A percentile compares a stretch with the other conserved stretches of the same genome.
phyloP scores from a whole-genome alignment of 2,113 vertebrate species.

The Lethenteron reissneri region DNA sequence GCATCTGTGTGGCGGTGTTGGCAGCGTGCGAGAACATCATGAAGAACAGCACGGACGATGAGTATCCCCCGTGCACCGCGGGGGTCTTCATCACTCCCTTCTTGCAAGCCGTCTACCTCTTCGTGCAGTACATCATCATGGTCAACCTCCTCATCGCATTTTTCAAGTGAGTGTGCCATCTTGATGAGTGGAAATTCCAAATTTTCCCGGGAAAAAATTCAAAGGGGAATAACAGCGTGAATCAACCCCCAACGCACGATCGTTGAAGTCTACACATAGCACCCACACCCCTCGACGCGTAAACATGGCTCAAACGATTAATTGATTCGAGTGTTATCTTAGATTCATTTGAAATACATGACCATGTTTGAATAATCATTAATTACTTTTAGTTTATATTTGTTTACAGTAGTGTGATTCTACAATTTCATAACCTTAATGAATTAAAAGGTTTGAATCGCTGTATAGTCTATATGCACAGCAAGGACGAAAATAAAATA shows the following conservation, averaged over 20 bases:
- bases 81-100: slow-evolving; percentile 57
- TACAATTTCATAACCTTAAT: background rate
- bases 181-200: background rate
- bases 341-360: no score
- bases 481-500: background rate
- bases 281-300: no score
- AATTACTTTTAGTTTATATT: no score
- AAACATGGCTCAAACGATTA: no score
- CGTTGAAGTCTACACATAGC: no score
- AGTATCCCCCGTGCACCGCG: slow-evolving; percentile 32
- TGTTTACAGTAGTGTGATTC: background rate
- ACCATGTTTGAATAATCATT: no score
- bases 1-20: background rate
- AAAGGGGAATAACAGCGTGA: no score
- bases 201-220: no score
- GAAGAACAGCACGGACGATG: background rate
- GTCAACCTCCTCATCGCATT: slow-evolving; percentile 90
- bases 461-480: background rate
- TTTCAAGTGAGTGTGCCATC: slow-evolving; percentile 49
- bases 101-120: slow-evolving; percentile 87
- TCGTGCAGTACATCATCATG: slow-evolving; percentile 96
- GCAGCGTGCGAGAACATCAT: slow-evolving; percentile 5
- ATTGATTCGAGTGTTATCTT: no score
- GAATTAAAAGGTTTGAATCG: slow-evolving; percentile 5
- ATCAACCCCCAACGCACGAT: no score